Base-by-base conservation (phyloP, 92 coral and sea anemone species). In the Palythoa grandis region DNA sequence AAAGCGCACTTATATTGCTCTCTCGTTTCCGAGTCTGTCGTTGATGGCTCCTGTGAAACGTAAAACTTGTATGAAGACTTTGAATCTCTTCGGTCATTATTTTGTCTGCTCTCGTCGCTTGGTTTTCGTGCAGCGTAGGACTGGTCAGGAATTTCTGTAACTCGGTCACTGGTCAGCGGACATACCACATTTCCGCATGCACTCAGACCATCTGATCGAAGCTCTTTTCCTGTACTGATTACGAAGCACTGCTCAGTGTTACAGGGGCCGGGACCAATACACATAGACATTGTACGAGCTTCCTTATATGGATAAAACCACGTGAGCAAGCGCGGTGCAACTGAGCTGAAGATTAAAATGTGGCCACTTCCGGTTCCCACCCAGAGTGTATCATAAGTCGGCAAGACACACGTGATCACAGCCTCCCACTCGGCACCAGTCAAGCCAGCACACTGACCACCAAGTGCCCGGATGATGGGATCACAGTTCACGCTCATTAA, bases 191-290 rank as follows among this genome's bases (percentile, higher is more conserved):
- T 43, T 69, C 92, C 89, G 58, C 92, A 78, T 38, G 94, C 89
- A 5, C 96, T 92, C 4, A 94, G 86, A 2, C 98, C 98, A 7
- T 94, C 94, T 2, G 84, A 54, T 5, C 91, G 91, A 29, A 96
- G 83, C 22, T 86, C 92, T 77, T 93, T 93, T 38, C 99, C 99
- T 15, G 99, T 93, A 57, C 95, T 94, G 88, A 95, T 89, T 10
- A 95, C 97, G 83, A 89, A 95, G 67, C 91, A 88, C 79, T 93
- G 96, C 65, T 96, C 99, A 7, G 97, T 93, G 61, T 88, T 91
- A 74, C 97, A 95, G 37, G 98, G 98, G 47, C 98, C 99, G 54
- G 97, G 98, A 43, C 95, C 97, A 48, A 88, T 35, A 40, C 95
- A 89, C 77, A 90, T 54, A 15, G 94, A 87, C 8, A 96, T 91